Conservation (phyloP, 2,888 invertebrate genomes). For the Andrena marginata region DNA sequence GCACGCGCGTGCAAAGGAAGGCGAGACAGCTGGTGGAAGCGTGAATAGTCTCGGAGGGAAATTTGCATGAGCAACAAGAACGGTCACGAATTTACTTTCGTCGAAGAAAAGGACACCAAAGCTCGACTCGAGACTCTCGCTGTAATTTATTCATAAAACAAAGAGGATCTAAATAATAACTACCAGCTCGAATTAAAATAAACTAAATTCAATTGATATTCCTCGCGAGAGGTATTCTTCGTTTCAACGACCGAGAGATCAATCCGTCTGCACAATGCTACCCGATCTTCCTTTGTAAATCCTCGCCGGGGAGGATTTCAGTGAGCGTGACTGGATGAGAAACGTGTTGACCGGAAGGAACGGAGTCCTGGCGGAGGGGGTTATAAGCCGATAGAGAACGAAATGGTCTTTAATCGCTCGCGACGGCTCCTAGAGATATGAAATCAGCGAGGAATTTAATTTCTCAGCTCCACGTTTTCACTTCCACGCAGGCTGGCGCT, state of each 20-base stretch:
- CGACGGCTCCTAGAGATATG: not conserved
- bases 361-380: slow-evolving; percentile 7
- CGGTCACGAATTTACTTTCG: not conserved
- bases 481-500: no score
- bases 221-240: not conserved
- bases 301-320: not conserved
- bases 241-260: not conserved
- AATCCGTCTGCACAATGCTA: not conserved
- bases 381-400: not conserved
- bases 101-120: not conserved
- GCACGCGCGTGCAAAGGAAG: slow-evolving; percentile 4
- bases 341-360: slow-evolving; percentile 23
- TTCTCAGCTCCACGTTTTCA: slow-evolving; percentile 8
- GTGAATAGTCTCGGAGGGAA: not conserved
- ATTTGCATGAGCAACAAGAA: not conserved
- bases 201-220: not conserved
- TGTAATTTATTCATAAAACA: no score
- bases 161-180: no score
- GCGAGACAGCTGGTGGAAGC: slow-evolving; percentile 16
- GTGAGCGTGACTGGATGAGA: not conserved
- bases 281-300: not conserved
- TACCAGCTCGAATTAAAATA: no score
- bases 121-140: no score
- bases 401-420: not conserved
- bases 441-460: slow-evolving; percentile 39